These are phyloP conservation scores for Microcebus jonahi DNA, from an alignment of 2,113 vertebrate genomes.

Conservation along the genomic window DNA sequence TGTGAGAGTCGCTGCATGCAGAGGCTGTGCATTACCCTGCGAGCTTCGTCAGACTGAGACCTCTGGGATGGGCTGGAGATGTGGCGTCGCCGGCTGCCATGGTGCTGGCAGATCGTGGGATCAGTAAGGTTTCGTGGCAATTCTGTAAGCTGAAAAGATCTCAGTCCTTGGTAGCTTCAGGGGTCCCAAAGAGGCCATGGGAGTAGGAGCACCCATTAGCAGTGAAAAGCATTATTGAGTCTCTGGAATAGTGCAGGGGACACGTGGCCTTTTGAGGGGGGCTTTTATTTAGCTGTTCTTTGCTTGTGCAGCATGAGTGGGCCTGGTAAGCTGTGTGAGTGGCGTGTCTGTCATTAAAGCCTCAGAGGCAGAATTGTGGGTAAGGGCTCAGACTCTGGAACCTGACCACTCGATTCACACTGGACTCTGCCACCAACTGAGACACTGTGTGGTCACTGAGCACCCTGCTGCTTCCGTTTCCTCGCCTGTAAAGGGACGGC, in stretches of 20 bases:
- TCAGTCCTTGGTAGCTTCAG: background rate
- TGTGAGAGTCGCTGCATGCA: background rate
- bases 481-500: background rate
- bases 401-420: background rate
- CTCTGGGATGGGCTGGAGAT: background rate
- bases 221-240: background rate
- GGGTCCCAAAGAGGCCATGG: background rate
- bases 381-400: background rate
- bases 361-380: background rate
- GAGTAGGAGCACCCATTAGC: background rate
- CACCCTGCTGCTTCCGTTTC: background rate
- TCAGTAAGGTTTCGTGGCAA: background rate
- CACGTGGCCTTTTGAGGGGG: background rate
- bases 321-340: background rate
- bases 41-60: background rate
- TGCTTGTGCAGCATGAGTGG: background rate
- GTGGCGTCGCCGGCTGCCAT: accelerated
- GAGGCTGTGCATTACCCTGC: no score
- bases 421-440: background rate
- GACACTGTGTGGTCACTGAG: accelerated
- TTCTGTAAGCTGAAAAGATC: background rate
- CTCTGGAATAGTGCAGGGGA: background rate
- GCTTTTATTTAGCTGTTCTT: background rate
- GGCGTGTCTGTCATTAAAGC: background rate
- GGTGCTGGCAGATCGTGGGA: background rate